phyloP scores from a whole-genome alignment of 2,888 invertebrate genomes.

The Lysandra coridon region DNA sequence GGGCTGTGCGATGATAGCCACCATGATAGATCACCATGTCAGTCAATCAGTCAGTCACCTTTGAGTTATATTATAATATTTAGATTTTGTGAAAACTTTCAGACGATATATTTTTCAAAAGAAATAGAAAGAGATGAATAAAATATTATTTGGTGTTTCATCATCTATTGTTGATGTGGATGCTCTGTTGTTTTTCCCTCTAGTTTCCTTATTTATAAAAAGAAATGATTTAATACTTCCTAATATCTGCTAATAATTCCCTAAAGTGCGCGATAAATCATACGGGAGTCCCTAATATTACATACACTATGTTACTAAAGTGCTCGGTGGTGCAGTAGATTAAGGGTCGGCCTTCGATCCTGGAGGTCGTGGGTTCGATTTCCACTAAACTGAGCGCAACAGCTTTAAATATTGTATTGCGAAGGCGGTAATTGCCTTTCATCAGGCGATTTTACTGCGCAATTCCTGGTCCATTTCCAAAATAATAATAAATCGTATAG shows the following conservation, averaged over 20 bases:
- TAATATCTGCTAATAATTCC: neutral
- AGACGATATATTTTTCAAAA: neutral
- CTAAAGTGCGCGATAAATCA: neutral
- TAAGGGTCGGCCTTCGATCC: neutral
- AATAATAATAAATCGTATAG: neutral
- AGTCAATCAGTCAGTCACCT: too few relatives aligned
- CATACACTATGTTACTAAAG: neutral
- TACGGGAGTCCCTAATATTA: neutral
- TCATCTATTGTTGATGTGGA: too few relatives aligned
- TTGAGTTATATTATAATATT: too few relatives aligned
- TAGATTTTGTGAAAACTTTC: neutral
- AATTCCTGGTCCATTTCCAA: neutral
- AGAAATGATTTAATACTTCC: neutral
- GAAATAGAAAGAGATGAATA: neutral
- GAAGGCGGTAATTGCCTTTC: too few relatives aligned
- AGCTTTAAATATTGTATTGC: neutral
- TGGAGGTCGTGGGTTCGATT: neutral
- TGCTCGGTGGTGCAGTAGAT: neutral
- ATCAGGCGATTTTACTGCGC: neutral
- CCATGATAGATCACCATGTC: too few relatives aligned
- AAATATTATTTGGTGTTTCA: neutral
- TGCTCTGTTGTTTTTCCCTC: neutral
- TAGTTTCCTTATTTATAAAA: constrained; percentile 10
- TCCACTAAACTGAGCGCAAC: neutral
- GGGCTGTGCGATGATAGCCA: too few relatives aligned